Percentiles rank a stretch among this genome's conserved stretches.
Evolutionary conservation across 2,888 invertebrate species (phyloP).

Genomic region (Andrena hattorfiana): DNA sequence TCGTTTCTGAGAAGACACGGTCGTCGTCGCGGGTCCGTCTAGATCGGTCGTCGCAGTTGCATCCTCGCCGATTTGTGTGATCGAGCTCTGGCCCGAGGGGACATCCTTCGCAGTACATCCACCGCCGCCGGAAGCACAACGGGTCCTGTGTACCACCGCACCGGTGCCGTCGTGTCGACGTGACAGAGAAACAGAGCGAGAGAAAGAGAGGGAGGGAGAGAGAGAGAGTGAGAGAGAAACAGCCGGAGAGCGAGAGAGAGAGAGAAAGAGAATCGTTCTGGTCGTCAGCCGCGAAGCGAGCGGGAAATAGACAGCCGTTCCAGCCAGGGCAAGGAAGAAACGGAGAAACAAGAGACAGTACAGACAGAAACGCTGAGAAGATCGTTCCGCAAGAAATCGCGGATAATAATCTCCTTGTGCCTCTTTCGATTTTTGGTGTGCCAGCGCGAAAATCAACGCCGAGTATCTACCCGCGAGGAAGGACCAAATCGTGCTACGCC

Average conservation of each 20-base stretch:
- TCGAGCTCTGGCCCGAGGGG: slow-evolving; percentile 62
- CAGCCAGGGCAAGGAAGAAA: slow-evolving; percentile 45
- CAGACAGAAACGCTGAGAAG: slow-evolving; percentile 57
- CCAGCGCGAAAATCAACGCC: slow-evolving; percentile 49
- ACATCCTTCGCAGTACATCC: slow-evolving; percentile 25
- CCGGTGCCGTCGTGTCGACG: slow-evolving; percentile 64
- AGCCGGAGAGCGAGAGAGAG: neutral
- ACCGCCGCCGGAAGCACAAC: slow-evolving; percentile 67
- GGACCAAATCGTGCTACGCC: slow-evolving; percentile 36
- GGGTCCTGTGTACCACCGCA: slow-evolving; percentile 63
- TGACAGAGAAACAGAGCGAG: slow-evolving; percentile 34
- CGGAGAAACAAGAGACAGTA: slow-evolving; percentile 62
- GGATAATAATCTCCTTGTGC: slow-evolving; percentile 46
- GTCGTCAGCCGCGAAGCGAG: slow-evolving; percentile 53
- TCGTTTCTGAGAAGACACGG: slow-evolving; percentile 73
- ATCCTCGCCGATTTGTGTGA: slow-evolving; percentile 67
- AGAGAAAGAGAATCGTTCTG: neutral
- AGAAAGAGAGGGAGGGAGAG: neutral
- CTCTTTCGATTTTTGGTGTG: slow-evolving; percentile 52
- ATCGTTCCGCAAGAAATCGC: slow-evolving; percentile 50
- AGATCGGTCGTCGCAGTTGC: slow-evolving; percentile 54
- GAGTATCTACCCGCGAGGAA: slow-evolving; percentile 45
- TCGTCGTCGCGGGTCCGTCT: slow-evolving; percentile 55
- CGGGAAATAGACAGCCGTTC: slow-evolving; percentile 62
- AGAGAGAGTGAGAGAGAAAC: neutral